Conservation (phyloP, 2,888 invertebrate species). For the Drosophila birchii region DNA sequence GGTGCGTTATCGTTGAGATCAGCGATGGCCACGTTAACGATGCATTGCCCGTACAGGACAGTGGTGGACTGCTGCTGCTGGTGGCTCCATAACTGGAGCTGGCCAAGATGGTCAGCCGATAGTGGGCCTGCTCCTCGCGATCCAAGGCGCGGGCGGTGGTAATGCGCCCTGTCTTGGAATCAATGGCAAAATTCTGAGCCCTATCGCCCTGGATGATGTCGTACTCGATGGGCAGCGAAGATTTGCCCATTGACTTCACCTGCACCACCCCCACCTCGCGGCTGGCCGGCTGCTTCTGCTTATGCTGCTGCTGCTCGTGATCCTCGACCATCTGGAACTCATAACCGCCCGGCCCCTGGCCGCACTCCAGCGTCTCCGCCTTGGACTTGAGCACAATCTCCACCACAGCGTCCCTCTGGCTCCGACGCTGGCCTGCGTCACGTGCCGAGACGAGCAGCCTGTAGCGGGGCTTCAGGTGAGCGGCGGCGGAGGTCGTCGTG, state of each 20-base stretch:
- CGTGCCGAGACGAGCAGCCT: constrained; percentile 91
- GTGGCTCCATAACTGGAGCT: constrained; percentile 87
- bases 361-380: constrained; percentile 90
- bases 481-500: constrained; percentile 56
- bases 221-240: constrained; percentile 86
- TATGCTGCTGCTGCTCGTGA: constrained; percentile 86
- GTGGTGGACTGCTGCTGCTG: constrained; percentile 81
- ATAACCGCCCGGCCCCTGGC: constrained; percentile 89
- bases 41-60: constrained; percentile 90
- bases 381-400: constrained; percentile 91
- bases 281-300: constrained; percentile 85
- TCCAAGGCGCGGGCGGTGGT: constrained; percentile 92
- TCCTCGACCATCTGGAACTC: constrained; percentile 94
- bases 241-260: constrained; percentile 82
- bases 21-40: constrained; percentile 91
- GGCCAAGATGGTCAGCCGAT: constrained; percentile 92
- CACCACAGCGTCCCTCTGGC: constrained; percentile 90
- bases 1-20: constrained; percentile 98
- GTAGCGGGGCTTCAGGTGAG: constrained; percentile 88
- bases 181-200: constrained; percentile 91
- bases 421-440: constrained; percentile 91
- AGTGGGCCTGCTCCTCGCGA: constrained; percentile 91
- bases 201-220: constrained; percentile 84
- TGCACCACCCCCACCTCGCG: constrained; percentile 92
- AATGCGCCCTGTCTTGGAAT: constrained; percentile 91